Evolutionary conservation across 2,113 vertebrate species (phyloP).

Genomic region (Craseonycteris thonglongyai): DNA sequence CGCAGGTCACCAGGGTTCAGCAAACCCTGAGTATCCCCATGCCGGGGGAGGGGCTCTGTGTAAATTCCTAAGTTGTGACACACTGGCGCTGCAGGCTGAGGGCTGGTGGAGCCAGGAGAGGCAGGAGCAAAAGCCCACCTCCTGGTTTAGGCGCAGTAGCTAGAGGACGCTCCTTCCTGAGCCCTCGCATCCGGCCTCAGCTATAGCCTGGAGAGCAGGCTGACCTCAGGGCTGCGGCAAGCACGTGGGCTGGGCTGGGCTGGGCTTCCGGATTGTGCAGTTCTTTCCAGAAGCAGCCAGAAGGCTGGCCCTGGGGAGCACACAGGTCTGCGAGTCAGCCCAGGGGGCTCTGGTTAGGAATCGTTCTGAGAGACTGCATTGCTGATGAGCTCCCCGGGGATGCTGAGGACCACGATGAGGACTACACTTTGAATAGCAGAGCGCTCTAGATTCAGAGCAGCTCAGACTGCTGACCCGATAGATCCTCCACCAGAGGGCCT

Average conservation of each 20-base stretch:
- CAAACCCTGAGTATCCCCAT: accelerated
- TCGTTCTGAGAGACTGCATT: neutral
- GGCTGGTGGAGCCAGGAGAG: neutral
- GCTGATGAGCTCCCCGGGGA: neutral
- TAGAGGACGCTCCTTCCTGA: neutral
- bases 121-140: neutral
- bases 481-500: neutral
- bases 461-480: neutral
- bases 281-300: neutral
- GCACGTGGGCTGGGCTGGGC: neutral
- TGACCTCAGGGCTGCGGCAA: neutral
- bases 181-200: accelerated
- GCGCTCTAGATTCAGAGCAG: neutral
- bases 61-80: accelerated
- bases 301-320: neutral
- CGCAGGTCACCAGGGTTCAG: neutral
- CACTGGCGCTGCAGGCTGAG: accelerated
- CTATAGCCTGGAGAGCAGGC: neutral
- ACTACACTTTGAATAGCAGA: neutral
- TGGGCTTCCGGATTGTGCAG: accelerated
- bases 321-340: neutral
- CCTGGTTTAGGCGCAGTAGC: neutral
- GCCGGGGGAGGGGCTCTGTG: neutral
- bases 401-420: neutral
- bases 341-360: neutral